Conservation (phyloP, 2,888 invertebrate species). For the Syrista parreyssii region DNA sequence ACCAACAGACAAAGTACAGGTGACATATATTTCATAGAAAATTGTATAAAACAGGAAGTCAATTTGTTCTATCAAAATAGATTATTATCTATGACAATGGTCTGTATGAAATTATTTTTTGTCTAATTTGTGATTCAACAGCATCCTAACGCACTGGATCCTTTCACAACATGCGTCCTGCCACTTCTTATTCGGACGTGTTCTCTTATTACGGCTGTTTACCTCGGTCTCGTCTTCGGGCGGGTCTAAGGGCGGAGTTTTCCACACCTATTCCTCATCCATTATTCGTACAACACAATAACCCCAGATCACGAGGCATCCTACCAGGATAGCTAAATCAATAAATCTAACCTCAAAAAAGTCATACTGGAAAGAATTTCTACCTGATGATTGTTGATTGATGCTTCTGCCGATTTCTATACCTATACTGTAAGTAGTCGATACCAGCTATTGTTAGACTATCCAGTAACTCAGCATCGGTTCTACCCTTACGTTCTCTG, state of each 20-base stretch:
- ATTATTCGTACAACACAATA: not conserved
- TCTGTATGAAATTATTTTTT: not conserved
- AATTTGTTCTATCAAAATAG: not conserved
- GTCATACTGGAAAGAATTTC: not conserved
- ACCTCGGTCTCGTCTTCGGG: slow-evolving; percentile 55
- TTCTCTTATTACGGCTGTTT: slow-evolving; percentile 59
- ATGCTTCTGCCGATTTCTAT: not conserved
- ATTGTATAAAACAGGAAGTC: not conserved
- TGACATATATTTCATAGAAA: not conserved
- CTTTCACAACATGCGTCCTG: slow-evolving; percentile 21
- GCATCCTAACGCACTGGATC: not conserved
- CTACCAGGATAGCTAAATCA: not conserved
- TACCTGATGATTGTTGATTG: too few relatives aligned
- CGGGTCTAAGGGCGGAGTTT: slow-evolving; percentile 39
- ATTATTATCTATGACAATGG: not conserved
- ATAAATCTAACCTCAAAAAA: not conserved
- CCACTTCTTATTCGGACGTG: slow-evolving; percentile 54
- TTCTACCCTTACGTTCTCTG: slow-evolving; percentile 34
- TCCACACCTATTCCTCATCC: slow-evolving; percentile 2
- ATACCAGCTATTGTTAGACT: not conserved
- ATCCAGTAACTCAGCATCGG: not conserved
- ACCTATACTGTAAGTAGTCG: not conserved
- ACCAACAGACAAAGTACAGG: not conserved
- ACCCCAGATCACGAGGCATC: not conserved
- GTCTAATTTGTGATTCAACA: not conserved